Conservation (phyloP, 2,888 invertebrate genomes). For the Leptopilina myrica region DNA sequence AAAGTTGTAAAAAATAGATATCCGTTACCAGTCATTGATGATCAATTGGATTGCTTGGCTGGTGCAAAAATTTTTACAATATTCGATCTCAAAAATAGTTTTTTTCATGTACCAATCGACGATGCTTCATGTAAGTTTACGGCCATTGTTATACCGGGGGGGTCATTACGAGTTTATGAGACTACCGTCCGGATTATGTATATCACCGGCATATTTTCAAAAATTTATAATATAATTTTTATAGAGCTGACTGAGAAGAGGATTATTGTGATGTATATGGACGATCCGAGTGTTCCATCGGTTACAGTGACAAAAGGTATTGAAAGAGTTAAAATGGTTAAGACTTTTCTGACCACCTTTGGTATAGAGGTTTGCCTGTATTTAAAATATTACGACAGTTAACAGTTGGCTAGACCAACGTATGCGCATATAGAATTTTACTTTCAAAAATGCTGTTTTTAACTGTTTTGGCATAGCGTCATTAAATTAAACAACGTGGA, state of each 20-base stretch:
- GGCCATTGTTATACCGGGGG: constrained; percentile 45
- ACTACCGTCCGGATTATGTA: constrained; percentile 39
- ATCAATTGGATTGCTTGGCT: constrained; percentile 42
- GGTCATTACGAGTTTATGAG: constrained; percentile 45
- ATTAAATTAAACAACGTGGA: too few species aligned
- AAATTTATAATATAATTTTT: constrained; percentile 44
- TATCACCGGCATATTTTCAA: constrained; percentile 44
- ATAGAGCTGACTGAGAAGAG: constrained; percentile 31
- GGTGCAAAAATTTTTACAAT: constrained; percentile 33
- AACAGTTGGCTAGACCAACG: too few species aligned
- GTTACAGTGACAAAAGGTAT: constrained; percentile 8
- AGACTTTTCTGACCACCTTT: too few species aligned
- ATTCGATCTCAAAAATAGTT: constrained; percentile 41
- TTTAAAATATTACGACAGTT: too few species aligned
- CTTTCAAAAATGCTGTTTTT: too few species aligned
- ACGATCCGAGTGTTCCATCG: constrained; percentile 49
- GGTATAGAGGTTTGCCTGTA: too few species aligned
- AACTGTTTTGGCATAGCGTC: too few species aligned
- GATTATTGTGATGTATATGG: constrained; percentile 46
- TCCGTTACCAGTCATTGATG: constrained; percentile 45
- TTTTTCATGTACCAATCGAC: constrained; percentile 43
- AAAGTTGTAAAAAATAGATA: constrained; percentile 61
- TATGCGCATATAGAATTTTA: too few species aligned
- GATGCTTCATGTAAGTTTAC: constrained; percentile 24
- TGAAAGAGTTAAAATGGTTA: not conserved